Evolutionary conservation across 2,888 invertebrate genomes (phyloP).

Genomic region (Oscheius myriophilus): DNA sequence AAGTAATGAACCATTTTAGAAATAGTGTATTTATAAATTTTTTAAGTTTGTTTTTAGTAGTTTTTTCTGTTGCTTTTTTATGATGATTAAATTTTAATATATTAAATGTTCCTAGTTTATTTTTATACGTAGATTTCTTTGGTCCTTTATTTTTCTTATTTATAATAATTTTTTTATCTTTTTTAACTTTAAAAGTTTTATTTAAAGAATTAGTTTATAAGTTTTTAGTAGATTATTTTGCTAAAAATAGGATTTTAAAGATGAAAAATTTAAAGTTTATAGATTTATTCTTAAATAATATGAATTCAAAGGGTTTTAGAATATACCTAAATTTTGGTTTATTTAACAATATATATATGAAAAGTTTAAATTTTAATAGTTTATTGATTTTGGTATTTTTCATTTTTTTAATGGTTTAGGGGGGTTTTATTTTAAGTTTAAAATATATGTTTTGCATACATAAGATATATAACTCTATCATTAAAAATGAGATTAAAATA

Average conservation of each 20-base stretch:
- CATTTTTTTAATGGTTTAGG: constrained; percentile 45
- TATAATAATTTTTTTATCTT: constrained; percentile 52
- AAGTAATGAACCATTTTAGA: constrained; percentile 50
- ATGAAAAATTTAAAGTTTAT: constrained; percentile 55
- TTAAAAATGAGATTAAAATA: background rate
- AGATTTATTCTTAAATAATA: constrained; percentile 50
- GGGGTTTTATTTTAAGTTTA: constrained; percentile 50
- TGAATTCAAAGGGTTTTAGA: constrained; percentile 41
- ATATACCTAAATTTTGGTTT: constrained; percentile 26
- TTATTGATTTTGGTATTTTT: no score
- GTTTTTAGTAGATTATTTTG: constrained; percentile 56
- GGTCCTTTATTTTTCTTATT: no score
- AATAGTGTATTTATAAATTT: constrained; percentile 53
- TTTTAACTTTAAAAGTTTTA: constrained; percentile 46
- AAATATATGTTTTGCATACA: constrained; percentile 59
- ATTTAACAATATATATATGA: no score
- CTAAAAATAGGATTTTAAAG: constrained; percentile 47
- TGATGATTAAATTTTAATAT: no score
- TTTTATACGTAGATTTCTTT: no score
- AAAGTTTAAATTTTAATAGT: no score
- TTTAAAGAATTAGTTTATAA: constrained; percentile 52
- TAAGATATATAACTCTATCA: constrained; percentile 49
- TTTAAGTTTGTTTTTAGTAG: constrained; percentile 49
- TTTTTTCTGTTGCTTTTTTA: constrained; percentile 48
- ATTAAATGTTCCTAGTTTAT: no score